Evolutionary conservation across 2,113 vertebrate genomes (phyloP), one percentile per base, ranked within the genome.

Genomic region (Telmatochromis sp.): DNA sequence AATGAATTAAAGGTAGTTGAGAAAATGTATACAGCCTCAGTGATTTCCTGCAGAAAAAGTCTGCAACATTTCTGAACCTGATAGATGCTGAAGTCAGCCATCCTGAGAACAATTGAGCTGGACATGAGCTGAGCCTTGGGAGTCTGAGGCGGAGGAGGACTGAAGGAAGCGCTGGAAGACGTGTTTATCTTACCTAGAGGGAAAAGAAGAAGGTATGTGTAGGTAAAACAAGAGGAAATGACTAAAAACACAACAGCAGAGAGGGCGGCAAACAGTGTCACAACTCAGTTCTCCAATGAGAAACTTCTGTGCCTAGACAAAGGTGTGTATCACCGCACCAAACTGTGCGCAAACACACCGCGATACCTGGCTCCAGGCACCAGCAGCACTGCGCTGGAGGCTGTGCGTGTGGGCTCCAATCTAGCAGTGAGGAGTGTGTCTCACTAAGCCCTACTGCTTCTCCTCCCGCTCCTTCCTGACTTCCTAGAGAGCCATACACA

Each of bases 81-180:
- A 94, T 98, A 99, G 95, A 99, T 98, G 95, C 97, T 98, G 95
- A 99, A 98, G 96, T 99, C 99, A 37, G 98, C 98, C 95, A 99
- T 97, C 95, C 98, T 97, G 93, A 99, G 96, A 91, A 99, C 98
- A 88, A 99, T 91, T 55, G 98, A 99, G 94, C 98, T 98, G 89
- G 98, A 99, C 97, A 99, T 98, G 84, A 99, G 97, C 93, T 99
- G 98, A 13, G 97, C 96, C 95, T 97, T 98, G 83, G 97, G 96
- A 78, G 94, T 96, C 15, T 97, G 96, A 58, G 97, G 92, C 14
- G 96, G 91, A 53, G 96, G 92, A 55, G 96, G 90, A 63, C 96
- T 95, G 89, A 97, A 96, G 93, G 96, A 85, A 89, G 93, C 94
- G 89, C 96, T 96, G 87, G 94, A 95, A 6, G 93, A 95, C 26